Evolutionary conservation across 2,113 vertebrate species (phyloP), one percentile per base, ranked within the genome.

Genomic region (Callaeas wilsoni): DNA sequence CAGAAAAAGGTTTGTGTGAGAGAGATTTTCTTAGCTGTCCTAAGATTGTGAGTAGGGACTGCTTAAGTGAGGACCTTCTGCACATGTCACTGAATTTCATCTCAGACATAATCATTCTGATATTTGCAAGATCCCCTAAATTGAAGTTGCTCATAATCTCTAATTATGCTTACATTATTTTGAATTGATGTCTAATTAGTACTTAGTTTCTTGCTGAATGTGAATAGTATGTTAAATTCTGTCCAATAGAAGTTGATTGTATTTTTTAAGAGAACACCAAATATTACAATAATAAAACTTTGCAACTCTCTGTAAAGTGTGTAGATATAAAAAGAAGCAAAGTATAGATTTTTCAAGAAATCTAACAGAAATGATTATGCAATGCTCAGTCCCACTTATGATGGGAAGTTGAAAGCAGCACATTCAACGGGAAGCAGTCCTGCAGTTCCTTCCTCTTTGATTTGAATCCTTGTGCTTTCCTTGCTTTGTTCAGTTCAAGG

Each of bases 401-500:
- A 62, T 49, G 57, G 53, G 75, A 84, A 71, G 81, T 84, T 75
- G 78, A 84, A 95, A 84, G 86, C 63, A 65, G 69, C 52, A 27
- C 1, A 2, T 77, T 89, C 41, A 88, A 33, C 0, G 6, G 96
- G 96, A 97, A 97, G 25, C 64, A 71, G 75, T 69, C 46, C 46
- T 88, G 81, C 57, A 81, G 78, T 97, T 97, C 96, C 97, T 97
- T 97, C 96, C 97, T 87, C 53, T 85, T 37, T 44, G 87, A 62
- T 77, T 76, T 44, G 52, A 90, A 81, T 95, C 80, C 75, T 89
- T 32, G 42, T 41, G 75, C 94, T 97, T 98, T 97, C 97, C 97
- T 98, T 95, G 85, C 96, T 97, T 97, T 97, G 97, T 97, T 96
- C 93, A 53, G 1, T 76, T 94, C 81, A 87, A 91, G 92, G 90